phyloP scores from a whole-genome alignment of 2,797 vertebrate genomes.

The Streptopelia turtur region DNA sequence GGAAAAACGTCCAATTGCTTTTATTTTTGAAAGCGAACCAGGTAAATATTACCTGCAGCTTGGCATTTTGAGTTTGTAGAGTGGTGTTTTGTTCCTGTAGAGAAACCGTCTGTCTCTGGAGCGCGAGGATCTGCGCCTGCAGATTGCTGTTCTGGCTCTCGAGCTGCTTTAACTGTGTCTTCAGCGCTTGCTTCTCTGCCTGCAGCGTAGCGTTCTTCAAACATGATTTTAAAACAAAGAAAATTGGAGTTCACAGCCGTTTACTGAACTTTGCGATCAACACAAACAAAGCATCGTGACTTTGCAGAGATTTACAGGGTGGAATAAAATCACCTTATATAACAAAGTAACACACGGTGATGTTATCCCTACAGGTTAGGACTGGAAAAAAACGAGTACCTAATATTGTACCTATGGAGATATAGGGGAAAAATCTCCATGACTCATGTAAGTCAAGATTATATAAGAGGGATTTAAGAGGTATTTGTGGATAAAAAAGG shows the following conservation, averaged over 20 bases:
- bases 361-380: not conserved
- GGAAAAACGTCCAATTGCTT: not conserved
- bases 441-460: not conserved
- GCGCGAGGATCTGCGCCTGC: slow-evolving; percentile 94
- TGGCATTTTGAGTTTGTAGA: slow-evolving; percentile 95
- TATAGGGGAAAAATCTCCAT: not conserved
- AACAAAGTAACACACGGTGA: not conserved
- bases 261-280: not conserved
- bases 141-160: slow-evolving; percentile 95
- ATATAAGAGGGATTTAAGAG: not conserved
- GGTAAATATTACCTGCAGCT: slow-evolving; percentile 89
- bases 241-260: not conserved
- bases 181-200: slow-evolving; percentile 95
- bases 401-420: not conserved
- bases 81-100: slow-evolving; percentile 95
- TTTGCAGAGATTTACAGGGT: not conserved
- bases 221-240: not conserved
- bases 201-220: slow-evolving; percentile 95
- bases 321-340: not conserved
- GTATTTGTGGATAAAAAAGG: not conserved
- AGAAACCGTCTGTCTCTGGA: slow-evolving; percentile 93
- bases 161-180: slow-evolving; percentile 93
- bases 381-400: not conserved
- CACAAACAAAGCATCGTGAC: not conserved
- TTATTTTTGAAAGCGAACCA: not conserved